These are phyloP conservation scores for Mormyrus iriodes DNA, from an alignment of 2,113 vertebrate species.

Conservation along the genomic window DNA sequence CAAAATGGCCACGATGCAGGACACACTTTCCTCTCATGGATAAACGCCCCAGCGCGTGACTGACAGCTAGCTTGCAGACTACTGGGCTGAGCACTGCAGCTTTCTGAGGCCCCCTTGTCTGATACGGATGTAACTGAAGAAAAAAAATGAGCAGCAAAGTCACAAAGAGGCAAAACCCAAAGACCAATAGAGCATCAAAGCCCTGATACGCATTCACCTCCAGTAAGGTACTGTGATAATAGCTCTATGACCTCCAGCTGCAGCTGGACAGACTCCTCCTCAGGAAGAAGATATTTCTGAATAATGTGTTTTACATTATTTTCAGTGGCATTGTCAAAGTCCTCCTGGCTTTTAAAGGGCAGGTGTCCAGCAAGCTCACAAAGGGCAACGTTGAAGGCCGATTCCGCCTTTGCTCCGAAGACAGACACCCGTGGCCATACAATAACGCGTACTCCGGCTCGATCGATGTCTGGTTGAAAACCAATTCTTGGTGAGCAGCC, in stretches of 20 bases:
- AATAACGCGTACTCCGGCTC: slow-evolving; percentile 64
- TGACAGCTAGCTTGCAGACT: not conserved
- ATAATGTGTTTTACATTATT: slow-evolving; percentile 56
- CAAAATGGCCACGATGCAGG: not conserved
- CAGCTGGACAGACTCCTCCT: slow-evolving; percentile 55
- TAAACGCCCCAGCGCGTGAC: not conserved
- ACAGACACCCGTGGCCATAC: slow-evolving; percentile 73
- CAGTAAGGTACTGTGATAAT: slow-evolving; percentile 25
- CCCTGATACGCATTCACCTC: not conserved
- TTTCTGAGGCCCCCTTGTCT: not conserved
- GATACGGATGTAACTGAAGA: no score
- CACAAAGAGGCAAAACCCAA: not conserved
- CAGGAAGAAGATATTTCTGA: slow-evolving; percentile 59
- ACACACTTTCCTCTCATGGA: not conserved
- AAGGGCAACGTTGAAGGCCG: slow-evolving; percentile 79
- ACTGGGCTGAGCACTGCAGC: no score
- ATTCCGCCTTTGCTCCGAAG: slow-evolving; percentile 72
- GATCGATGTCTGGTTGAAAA: not conserved
- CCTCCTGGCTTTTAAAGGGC: slow-evolving; percentile 64
- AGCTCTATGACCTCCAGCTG: slow-evolving; percentile 54
- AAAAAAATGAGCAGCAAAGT: not conserved
- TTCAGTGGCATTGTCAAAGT: slow-evolving; percentile 67
- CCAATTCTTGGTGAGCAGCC: slow-evolving; percentile 57
- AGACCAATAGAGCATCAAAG: not conserved
- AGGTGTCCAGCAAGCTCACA: slow-evolving; percentile 88